Evolutionary conservation across 2,113 vertebrate species (phyloP).

Genomic region (Podarcis raffonei): DNA sequence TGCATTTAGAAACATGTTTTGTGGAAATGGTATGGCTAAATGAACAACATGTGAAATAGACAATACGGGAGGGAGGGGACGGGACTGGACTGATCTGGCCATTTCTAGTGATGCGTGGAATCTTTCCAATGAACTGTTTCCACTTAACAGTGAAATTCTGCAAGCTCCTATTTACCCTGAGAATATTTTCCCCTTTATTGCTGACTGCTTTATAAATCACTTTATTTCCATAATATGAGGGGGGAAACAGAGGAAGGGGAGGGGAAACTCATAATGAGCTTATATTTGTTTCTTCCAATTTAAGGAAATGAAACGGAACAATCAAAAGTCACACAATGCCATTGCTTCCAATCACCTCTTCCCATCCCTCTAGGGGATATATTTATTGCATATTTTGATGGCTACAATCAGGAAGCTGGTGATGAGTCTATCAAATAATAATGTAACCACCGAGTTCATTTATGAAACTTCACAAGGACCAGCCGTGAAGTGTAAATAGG

Average conservation of each 20-base stretch:
- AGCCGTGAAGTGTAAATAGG: conserved; percentile 59
- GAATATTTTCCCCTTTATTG: not conserved
- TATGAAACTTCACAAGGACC: conserved; percentile 65
- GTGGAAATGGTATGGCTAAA: not conserved
- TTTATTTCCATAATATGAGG: conserved; percentile 17
- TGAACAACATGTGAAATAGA: not conserved
- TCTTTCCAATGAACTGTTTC: not conserved
- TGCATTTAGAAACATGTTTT: not conserved
- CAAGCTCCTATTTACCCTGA: not conserved
- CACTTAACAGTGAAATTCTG: not conserved
- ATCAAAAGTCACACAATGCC: conserved; percentile 1
- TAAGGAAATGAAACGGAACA: conserved; percentile 25
- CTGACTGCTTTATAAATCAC: not conserved
- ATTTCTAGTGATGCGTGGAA: not conserved
- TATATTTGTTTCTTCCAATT: conserved; percentile 19
- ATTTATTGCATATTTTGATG: conserved; percentile 60
- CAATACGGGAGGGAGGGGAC: no score
- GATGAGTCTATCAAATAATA: conserved; percentile 65
- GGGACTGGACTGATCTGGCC: not conserved
- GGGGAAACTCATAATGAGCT: not conserved
- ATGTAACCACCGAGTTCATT: conserved; percentile 64
- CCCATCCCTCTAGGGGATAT: conserved; percentile 29
- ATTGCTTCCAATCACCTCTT: not conserved
- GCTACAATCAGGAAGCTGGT: not conserved
- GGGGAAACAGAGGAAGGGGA: not conserved